Evolutionary conservation across 2,797 vertebrate species (phyloP), one percentile per base, ranked within the genome.

Genomic region (Cyclura pinguis): DNA sequence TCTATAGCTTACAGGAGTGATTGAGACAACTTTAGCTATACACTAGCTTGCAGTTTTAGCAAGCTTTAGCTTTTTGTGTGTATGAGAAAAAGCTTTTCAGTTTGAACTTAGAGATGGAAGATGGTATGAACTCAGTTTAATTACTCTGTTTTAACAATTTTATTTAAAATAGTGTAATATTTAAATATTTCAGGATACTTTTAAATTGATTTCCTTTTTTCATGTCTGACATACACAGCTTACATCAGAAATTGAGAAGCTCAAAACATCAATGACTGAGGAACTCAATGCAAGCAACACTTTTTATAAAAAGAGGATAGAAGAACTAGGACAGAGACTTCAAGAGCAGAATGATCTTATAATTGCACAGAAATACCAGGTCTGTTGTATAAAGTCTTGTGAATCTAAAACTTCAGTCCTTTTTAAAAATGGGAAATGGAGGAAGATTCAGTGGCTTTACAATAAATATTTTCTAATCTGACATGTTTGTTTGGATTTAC

Each of bases 301-400:
- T 35, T 97, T 97, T 92, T 97, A 97, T 92, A 97, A 97, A 93
- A 96, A 95, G 90, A 97, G 94, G 77, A 96, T 98, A 93, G 97
- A 98, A 94, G 98, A 98, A 92, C 86, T 98, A 93, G 95, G 92
- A 18, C 97, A 97, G 94, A 97, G 92, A 81, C 96, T 98, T 90
- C 98, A 98, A 95, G 98, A 99, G 91, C 98, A 98, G 96, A 98
- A 97, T 24, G 97, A 98, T 47, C 96, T 98, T 85, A 98, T 99
- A 93, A 89, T 90, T 91, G 95, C 90, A 38, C 98, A 98, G 96
- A 97, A 95, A 90, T 97, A 97, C 69, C 98, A 99, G 98, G 99
- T 99, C 85, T 52, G 94, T 92, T 88, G 72, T 88, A 24, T 29
- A 22, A 57, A 14, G 29, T 0, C 12, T 8, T 77, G 0, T 35